Evolutionary conservation across 1,140 invertebrate genomes (phyloP).

Genomic region (Pseudomyrmex pallidus): DNA sequence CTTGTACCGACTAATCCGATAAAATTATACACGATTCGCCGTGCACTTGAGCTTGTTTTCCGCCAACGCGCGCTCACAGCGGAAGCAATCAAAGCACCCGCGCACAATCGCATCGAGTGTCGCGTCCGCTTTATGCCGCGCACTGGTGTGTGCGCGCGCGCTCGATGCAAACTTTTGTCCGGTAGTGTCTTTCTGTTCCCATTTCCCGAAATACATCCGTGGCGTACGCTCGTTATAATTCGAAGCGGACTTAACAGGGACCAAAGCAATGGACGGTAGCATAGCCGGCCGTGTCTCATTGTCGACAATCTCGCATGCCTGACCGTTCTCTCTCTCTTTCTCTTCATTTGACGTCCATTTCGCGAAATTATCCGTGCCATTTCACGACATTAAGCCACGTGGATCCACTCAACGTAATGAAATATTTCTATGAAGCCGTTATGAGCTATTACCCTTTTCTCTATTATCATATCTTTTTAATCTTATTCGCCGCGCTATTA

Average conservation of each 20-base stretch:
- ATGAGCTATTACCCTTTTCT: constrained; percentile 15
- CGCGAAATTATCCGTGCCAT: constrained; percentile 56
- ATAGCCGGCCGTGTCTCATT: constrained; percentile 8
- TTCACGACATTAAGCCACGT: constrained; percentile 31
- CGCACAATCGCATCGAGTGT: not conserved
- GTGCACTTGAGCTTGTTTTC: not conserved
- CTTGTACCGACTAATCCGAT: no score
- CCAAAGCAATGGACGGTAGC: not conserved
- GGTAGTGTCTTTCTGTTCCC: constrained; percentile 23
- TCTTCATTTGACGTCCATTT: constrained; percentile 29
- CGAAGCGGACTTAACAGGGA: constrained; percentile 6
- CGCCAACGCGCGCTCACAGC: not conserved
- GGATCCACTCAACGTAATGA: constrained; percentile 63
- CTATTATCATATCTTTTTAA: constrained; percentile 37
- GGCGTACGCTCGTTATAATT: constrained; percentile 44
- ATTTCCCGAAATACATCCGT: constrained; percentile 38
- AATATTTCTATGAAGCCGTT: constrained; percentile 62
- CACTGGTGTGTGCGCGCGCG: not conserved
- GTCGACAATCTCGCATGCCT: constrained; percentile 30
- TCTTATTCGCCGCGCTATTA: constrained; percentile 22
- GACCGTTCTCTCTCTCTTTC: constrained; percentile 13
- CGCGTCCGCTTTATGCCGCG: constrained; percentile 29
- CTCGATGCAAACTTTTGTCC: constrained; percentile 29
- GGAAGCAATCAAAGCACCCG: constrained; percentile 25
- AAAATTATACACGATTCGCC: no score